Evolutionary conservation across 37 sponge, comb jelly and placozoan genomes (phyloP).

Genomic region (Aplysina aerophoba): DNA sequence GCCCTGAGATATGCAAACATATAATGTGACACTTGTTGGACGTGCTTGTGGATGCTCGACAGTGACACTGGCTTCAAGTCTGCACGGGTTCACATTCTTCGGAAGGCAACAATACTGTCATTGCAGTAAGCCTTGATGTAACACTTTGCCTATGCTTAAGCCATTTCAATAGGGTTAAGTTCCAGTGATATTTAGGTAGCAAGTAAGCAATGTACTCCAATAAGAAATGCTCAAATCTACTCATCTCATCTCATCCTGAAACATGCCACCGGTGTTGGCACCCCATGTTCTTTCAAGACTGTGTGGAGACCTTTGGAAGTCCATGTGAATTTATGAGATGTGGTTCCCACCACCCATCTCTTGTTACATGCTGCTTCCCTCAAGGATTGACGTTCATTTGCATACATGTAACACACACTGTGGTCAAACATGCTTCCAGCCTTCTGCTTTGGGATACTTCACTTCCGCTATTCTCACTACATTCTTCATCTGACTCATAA

Average conservation of each 20-base stretch:
- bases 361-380: constrained; percentile 1
- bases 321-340: constrained; percentile 35
- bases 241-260: constrained; percentile 34
- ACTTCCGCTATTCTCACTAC: constrained; percentile 36
- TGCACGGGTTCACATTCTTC: constrained; percentile 2
- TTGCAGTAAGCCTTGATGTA: constrained; percentile 33
- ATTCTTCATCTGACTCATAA: constrained; percentile 35
- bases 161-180: constrained; percentile 51
- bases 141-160: constrained; percentile 33
- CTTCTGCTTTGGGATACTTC: constrained; percentile 48
- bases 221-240: constrained; percentile 22
- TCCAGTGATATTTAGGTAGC: constrained; percentile 54
- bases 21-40: constrained; percentile 17
- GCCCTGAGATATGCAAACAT: constrained; percentile 58
- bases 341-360: neutral
- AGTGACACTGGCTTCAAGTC: constrained; percentile 28
- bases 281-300: constrained; percentile 21
- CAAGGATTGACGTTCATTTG: constrained; percentile 38
- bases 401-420: constrained; percentile 49
- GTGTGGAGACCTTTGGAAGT: constrained; percentile 32
- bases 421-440: constrained; percentile 51
- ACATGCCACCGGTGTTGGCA: constrained; percentile 20
- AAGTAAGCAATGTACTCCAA: constrained; percentile 41
- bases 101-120: constrained; percentile 21
- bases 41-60: constrained; percentile 33